These are phyloP conservation scores for Bombus huntii DNA, from an alignment of 1,140 invertebrate genomes.

Conservation along the genomic window DNA sequence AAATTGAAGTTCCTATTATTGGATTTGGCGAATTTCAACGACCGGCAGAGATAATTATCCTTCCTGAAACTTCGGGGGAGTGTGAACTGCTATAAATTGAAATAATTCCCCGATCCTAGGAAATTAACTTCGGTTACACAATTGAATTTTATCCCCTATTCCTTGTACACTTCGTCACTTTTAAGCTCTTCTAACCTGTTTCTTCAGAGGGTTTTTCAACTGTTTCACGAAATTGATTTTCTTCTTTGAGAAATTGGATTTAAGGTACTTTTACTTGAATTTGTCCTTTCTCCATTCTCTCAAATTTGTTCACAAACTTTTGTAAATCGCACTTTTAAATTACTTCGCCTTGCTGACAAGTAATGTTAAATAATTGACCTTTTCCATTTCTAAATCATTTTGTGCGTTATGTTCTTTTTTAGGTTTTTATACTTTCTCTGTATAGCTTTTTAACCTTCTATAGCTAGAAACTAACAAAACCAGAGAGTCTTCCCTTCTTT, in stretches of 20 bases:
- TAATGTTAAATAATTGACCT: background rate
- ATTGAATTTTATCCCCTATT: background rate
- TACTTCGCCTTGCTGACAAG: background rate
- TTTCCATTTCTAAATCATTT: background rate
- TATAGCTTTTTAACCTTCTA: background rate
- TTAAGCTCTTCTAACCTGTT: background rate
- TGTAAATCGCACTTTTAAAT: background rate
- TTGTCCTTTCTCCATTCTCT: background rate
- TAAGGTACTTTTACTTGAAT: background rate
- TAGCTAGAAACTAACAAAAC: background rate
- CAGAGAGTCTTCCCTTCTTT: background rate
- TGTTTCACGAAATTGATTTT: background rate
- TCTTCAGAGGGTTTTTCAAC: background rate
- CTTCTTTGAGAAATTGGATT: background rate
- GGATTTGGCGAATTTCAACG: background rate
- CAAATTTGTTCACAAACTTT: background rate
- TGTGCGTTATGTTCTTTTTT: background rate
- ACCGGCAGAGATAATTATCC: conserved; percentile 16
- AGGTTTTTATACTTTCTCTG: background rate
- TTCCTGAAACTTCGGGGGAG: background rate
- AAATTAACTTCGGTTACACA: background rate
- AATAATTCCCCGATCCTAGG: background rate
- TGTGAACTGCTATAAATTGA: background rate
- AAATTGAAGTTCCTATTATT: conserved; percentile 25
- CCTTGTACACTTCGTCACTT: too few species aligned